These are phyloP conservation scores for Gymnothorax reevesii DNA, from an alignment of 2,797 vertebrate genomes.

Conservation along the genomic window DNA sequence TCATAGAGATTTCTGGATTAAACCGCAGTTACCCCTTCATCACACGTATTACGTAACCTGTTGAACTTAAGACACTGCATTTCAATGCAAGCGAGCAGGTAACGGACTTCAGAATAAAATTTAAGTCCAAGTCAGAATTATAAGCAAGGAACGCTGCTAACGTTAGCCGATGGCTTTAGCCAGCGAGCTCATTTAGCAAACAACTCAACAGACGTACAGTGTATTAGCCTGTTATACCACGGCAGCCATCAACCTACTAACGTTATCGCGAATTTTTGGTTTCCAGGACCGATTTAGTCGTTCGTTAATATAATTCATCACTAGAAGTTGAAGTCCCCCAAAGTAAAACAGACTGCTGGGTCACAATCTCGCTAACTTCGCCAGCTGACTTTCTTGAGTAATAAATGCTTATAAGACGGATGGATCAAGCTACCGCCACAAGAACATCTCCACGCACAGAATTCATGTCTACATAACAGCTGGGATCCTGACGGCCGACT, in stretches of 20 bases:
- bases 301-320: not conserved
- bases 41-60: not conserved
- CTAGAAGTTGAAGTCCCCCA: not conserved
- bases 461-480: not conserved
- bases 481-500: not conserved
- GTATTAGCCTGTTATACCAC: too few species aligned
- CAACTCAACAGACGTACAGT: too few species aligned
- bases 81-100: not conserved
- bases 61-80: not conserved
- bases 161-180: not conserved
- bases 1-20: not conserved
- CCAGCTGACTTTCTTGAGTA: not conserved
- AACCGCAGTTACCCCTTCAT: not conserved
- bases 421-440: not conserved
- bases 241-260: not conserved
- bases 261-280: not conserved
- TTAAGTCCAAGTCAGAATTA: not conserved
- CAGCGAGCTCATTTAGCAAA: too few species aligned
- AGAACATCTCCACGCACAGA: not conserved
- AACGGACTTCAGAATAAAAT: not conserved
- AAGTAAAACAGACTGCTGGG: not conserved
- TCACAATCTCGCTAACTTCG: not conserved
- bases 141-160: not conserved
- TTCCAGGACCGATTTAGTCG: not conserved
- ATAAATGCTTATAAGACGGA: not conserved